A percentile compares a stretch with the other conserved stretches of the same genome.
These are phyloP conservation scores for Arctia plantaginis DNA, from an alignment of 2,888 invertebrate species.

Conservation along the genomic window DNA sequence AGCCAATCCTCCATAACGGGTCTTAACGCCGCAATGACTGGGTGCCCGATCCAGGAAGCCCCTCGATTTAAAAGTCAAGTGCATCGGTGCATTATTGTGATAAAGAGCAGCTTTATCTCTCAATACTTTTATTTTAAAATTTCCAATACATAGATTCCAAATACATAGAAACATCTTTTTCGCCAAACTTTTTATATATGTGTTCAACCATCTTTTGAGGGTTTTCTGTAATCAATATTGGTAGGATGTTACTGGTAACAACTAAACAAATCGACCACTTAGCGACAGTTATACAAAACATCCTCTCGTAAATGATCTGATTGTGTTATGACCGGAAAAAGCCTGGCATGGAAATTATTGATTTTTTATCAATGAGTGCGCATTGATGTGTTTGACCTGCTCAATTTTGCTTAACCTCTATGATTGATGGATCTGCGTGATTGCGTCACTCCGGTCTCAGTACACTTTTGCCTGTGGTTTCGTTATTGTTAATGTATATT, in stretches of 20 bases:
- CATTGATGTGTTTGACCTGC: background rate
- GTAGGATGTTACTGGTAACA: background rate
- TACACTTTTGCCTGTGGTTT: background rate
- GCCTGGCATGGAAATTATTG: background rate
- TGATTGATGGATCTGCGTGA: slow-evolving; percentile 2
- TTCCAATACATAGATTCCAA: too few relatives aligned
- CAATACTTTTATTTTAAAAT: too few relatives aligned
- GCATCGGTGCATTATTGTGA: too few relatives aligned
- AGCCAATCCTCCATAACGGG: too few relatives aligned
- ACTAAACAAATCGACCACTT: background rate
- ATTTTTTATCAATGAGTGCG: background rate
- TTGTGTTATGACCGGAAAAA: background rate
- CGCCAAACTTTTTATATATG: background rate
- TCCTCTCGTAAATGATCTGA: background rate
- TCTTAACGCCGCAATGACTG: too few relatives aligned
- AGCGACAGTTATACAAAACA: background rate
- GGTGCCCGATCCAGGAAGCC: too few relatives aligned
- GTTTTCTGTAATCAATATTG: background rate
- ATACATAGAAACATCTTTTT: background rate
- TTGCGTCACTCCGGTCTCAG: background rate
- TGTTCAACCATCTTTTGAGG: background rate
- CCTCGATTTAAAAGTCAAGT: too few relatives aligned
- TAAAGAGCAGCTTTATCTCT: too few relatives aligned
- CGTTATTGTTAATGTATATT: background rate
- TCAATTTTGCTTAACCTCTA: slow-evolving; percentile 5